Evolutionary conservation across 2,797 vertebrate genomes (phyloP).

Genomic region (Microctenopoma stevenorrisi): DNA sequence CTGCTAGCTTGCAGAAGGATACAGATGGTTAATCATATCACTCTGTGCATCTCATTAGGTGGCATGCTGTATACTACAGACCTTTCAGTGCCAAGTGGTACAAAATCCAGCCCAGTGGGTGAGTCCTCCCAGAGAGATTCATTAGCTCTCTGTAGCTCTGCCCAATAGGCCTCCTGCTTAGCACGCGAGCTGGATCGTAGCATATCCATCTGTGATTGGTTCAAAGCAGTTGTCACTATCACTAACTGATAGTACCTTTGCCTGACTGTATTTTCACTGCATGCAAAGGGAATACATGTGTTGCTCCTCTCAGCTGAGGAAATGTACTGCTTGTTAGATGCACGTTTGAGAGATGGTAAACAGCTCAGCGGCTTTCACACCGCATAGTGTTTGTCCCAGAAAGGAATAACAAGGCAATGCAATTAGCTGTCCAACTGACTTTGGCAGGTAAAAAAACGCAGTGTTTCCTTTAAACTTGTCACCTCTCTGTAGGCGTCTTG

Average conservation of each 20-base stretch:
- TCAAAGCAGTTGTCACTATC: conserved; percentile 45
- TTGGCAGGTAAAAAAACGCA: conserved; percentile 73
- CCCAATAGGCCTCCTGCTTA: conserved; percentile 73
- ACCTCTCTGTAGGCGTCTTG: conserved; percentile 44
- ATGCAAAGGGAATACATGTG: conserved; percentile 26
- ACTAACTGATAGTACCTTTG: conserved; percentile 30
- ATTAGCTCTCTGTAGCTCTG: conserved; percentile 77
- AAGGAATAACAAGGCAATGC: conserved; percentile 37
- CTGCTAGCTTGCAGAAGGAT: conserved; percentile 69
- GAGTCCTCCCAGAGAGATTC: conserved; percentile 80
- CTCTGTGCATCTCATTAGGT: conserved; percentile 86
- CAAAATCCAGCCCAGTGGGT: conserved; percentile 91
- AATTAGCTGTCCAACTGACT: conserved; percentile 59
- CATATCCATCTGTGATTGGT: conserved; percentile 72
- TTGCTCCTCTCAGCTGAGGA: conserved; percentile 33
- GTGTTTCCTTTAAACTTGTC: conserved; percentile 71
- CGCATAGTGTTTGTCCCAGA: conserved; percentile 43
- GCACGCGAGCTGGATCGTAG: conserved; percentile 58
- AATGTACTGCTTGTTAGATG: conserved; percentile 31
- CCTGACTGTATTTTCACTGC: conserved; percentile 37
- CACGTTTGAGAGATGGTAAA: conserved; percentile 31
- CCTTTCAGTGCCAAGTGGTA: conserved; percentile 92
- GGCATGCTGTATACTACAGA: conserved; percentile 89
- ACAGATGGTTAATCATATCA: conserved; percentile 82
- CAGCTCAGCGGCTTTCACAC: conserved; percentile 25